Evolutionary conservation across 1,140 invertebrate genomes (phyloP), one percentile per base, ranked within the genome.

Genomic region (Musca vetustissima): DNA sequence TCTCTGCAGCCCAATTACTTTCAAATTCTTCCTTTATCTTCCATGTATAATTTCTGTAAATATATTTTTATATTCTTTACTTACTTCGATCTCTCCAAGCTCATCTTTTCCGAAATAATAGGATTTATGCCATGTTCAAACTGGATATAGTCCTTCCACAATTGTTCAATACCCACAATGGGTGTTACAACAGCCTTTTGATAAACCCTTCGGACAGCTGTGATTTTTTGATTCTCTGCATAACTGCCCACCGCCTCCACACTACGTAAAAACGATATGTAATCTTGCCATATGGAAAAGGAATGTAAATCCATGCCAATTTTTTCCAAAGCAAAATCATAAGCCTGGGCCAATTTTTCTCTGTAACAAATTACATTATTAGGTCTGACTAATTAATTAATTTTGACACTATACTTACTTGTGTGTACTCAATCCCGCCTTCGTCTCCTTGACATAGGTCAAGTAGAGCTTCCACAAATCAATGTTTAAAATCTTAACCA

Each of bases 261-360:
- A 70, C 91, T 91, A 84, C 98, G 98, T n/a, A 99, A 84, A 84
- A 99, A 99, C 28, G 90, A 92, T 0, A 99, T 94, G 78, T 99
- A 99, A 83, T 99, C 98, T 76, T 94, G 94, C 96, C 96, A 98
- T 71, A 99, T 94, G 22, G 92, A 90, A 81, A 94, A 97, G 0
- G 96, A 97, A 83, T 96, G 93, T 71, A 97, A 94, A 77, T 99
- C 97, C 90, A 98, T 93, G 2, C 98, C 98, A 76, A 99, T 98
- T 85, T 99, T 99, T 70, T 99, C 98, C 67, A 99, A 83, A 0
- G 98, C 97, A 87, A 99, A 99, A 84, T 99, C 98, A 82, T 98
- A 99, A 0, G 98, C 97, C 84, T 99, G 96, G 0, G 97, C 97
- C 94, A 99, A 98, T 86, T 98, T 99, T 83, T 99, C 97, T 79